Conservation (phyloP, 2,888 invertebrate species). For the Papilio protenor region DNA sequence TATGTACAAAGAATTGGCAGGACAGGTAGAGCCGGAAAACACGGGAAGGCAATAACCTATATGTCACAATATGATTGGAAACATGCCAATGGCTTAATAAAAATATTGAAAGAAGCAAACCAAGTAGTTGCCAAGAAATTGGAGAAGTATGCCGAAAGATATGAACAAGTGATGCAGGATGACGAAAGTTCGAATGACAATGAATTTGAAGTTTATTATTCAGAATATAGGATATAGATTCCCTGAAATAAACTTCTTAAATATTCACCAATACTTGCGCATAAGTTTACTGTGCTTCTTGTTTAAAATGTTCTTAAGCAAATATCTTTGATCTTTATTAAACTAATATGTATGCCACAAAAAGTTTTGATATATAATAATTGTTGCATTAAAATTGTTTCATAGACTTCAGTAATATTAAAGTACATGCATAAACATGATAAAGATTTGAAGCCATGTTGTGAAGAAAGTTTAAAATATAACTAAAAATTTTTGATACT, state of each 20-base stretch:
- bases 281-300: neutral
- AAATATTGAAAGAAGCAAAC: constrained; percentile 93
- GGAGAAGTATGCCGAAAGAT: constrained; percentile 89
- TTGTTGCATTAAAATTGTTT: no score
- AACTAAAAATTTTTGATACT: no score
- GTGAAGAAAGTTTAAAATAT: no score
- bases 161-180: constrained; percentile 76
- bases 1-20: constrained; percentile 98
- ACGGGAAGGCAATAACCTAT: constrained; percentile 92
- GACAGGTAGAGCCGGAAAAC: constrained; percentile 96
- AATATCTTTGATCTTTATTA: neutral
- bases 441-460: no score
- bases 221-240: no score
- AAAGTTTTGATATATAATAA: neutral
- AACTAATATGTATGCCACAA: neutral
- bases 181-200: neutral
- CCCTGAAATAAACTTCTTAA: neutral
- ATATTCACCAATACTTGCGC: neutral
- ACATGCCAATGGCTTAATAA: constrained; percentile 91
- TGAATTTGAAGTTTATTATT: no score
- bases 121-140: constrained; percentile 93
- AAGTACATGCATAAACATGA: no score
- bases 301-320: neutral
- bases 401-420: no score
- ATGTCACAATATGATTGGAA: constrained; percentile 93